Conservation (phyloP, 1,140 invertebrate species). For the Psilanteris sp. region DNA sequence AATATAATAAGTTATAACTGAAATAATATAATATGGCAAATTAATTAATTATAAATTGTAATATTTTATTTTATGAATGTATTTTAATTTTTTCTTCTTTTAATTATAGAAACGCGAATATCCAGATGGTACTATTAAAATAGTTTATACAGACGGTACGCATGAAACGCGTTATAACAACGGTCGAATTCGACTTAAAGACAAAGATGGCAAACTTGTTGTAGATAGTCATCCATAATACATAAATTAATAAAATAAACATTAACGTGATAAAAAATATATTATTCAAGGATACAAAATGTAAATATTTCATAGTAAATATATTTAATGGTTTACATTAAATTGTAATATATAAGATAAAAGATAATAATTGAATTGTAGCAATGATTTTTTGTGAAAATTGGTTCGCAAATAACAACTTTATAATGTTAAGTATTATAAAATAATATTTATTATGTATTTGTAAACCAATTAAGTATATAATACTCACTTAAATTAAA, state of each 20-base stretch:
- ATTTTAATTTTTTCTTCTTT: slow-evolving; percentile 37
- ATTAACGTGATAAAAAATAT: too few species aligned
- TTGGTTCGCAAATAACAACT: not conserved
- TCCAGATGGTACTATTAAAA: slow-evolving; percentile 94
- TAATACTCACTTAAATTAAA: too few species aligned
- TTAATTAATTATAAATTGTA: too few species aligned
- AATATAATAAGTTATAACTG: too few species aligned
- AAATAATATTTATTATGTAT: too few species aligned
- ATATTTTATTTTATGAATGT: slow-evolving; percentile 15
- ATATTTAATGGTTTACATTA: not conserved
- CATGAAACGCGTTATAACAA: slow-evolving; percentile 94
- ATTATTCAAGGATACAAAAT: too few species aligned
- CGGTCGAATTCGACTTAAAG: slow-evolving; percentile 91
- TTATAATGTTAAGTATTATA: slow-evolving; percentile 5
- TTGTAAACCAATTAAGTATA: too few species aligned
- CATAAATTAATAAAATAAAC: not conserved
- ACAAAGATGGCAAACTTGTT: slow-evolving; percentile 89
- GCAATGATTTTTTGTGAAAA: slow-evolving; percentile 3
- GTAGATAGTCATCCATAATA: slow-evolving; percentile 82
- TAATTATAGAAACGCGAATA: slow-evolving; percentile 91
- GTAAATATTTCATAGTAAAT: too few species aligned
- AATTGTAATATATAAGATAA: too few species aligned
- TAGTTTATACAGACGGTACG: slow-evolving; percentile 91
- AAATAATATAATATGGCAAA: too few species aligned
- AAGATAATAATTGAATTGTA: too few species aligned